A percentile compares a stretch with the other conserved stretches of the same genome.
These are phyloP conservation scores for Telmatherina bonti DNA, from an alignment of 2,797 vertebrate genomes.

Conservation along the genomic window DNA sequence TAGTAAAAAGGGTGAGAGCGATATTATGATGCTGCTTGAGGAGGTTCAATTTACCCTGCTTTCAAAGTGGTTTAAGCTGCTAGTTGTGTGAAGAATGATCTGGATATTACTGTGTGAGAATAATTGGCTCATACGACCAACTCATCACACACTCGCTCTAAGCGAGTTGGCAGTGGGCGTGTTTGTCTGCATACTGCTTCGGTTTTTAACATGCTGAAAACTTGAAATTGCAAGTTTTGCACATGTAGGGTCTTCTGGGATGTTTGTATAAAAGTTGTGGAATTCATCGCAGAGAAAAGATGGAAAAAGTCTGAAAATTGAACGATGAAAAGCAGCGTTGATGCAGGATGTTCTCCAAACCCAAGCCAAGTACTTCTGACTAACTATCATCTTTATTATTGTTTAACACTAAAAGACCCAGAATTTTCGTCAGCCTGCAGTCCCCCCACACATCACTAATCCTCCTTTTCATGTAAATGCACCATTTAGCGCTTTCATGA, in stretches of 20 bases:
- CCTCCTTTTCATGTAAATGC: too few relatives aligned
- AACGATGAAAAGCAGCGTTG: not conserved
- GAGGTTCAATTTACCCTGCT: conserved; percentile 37
- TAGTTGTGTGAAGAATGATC: conserved; percentile 17
- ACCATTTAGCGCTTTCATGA: too few relatives aligned
- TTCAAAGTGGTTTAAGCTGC: conserved; percentile 41
- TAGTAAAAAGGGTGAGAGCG: conserved; percentile 32
- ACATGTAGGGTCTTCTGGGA: not conserved
- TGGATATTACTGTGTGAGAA: conserved; percentile 7
- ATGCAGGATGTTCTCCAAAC: too few relatives aligned
- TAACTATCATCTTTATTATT: too few relatives aligned
- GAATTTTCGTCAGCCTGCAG: too few relatives aligned
- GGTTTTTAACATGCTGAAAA: not conserved
- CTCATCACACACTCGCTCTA: not conserved
- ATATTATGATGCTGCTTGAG: conserved; percentile 41
- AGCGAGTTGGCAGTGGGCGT: too few relatives aligned
- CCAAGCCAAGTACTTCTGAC: too few relatives aligned
- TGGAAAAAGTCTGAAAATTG: not conserved
- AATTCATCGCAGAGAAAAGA: too few relatives aligned
- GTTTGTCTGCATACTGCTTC: not conserved
- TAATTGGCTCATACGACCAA: not conserved
- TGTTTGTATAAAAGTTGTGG: not conserved
- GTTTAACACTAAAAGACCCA: too few relatives aligned
- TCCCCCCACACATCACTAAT: too few relatives aligned
- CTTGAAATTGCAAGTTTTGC: not conserved